phyloP scores from a whole-genome alignment of 1,140 invertebrate species.

The Colletes latitarsis region DNA sequence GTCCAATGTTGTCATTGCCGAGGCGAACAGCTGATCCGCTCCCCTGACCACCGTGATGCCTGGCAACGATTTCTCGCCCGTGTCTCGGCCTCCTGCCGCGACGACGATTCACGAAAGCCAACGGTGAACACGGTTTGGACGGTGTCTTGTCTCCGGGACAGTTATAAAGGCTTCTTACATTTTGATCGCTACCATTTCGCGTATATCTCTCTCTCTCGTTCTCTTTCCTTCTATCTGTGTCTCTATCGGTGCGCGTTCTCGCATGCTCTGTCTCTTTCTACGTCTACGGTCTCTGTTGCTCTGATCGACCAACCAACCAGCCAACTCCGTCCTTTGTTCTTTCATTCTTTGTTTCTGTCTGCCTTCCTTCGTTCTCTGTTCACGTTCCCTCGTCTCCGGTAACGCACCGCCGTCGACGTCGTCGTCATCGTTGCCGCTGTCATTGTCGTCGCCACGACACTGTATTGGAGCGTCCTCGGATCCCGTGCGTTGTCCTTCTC shows the following conservation, averaged over 20 bases:
- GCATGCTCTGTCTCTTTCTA: slow-evolving; percentile 1
- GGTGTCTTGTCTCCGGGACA: neutral
- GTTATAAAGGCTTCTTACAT: slow-evolving; percentile 40
- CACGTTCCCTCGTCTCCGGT: slow-evolving; percentile 57
- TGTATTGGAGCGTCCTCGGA: neutral
- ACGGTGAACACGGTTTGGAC: neutral
- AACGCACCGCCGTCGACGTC: slow-evolving; percentile 21
- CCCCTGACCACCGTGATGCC: slow-evolving; percentile 55
- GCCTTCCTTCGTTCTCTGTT: slow-evolving; percentile 22
- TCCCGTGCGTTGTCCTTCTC: slow-evolving; percentile 15
- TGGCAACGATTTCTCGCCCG: slow-evolving; percentile 27
- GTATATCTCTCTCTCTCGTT: slow-evolving; percentile 27
- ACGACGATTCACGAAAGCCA: neutral
- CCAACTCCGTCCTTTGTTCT: slow-evolving; percentile 72
- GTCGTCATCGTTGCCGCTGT: neutral
- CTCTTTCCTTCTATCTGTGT: slow-evolving; percentile 36
- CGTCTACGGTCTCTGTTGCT: slow-evolving; percentile 42
- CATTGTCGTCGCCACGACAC: neutral
- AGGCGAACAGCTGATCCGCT: slow-evolving; percentile 79
- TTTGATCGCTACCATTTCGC: slow-evolving; percentile 35
- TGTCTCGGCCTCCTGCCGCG: neutral
- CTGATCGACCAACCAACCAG: slow-evolving; percentile 66
- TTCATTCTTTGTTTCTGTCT: slow-evolving; percentile 48
- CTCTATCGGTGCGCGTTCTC: neutral
- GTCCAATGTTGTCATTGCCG: slow-evolving; percentile 79